Evolutionary conservation across 2,888 invertebrate species (phyloP).

Genomic region (Tupiocoris notatus): DNA sequence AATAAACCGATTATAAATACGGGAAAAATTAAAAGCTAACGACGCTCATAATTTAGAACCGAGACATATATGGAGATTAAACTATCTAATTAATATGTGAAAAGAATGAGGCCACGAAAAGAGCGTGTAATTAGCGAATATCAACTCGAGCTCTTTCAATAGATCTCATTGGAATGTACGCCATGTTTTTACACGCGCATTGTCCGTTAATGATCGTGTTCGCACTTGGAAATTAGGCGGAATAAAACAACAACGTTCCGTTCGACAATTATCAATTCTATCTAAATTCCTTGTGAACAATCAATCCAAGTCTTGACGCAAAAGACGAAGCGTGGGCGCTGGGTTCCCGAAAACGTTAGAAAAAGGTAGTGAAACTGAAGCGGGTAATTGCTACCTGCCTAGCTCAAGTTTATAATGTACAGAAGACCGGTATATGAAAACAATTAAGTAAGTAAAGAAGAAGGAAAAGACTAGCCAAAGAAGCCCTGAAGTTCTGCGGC

Average conservation of each 20-base stretch:
- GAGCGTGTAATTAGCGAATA: too few relatives aligned
- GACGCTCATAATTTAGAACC: too few relatives aligned
- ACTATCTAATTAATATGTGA: too few relatives aligned
- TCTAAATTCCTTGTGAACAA: background rate
- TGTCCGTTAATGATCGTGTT: slow-evolving; percentile 26
- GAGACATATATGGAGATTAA: too few relatives aligned
- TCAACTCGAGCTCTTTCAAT: too few relatives aligned
- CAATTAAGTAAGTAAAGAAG: slow-evolving; percentile 18
- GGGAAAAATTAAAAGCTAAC: too few relatives aligned
- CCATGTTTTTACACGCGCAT: slow-evolving; percentile 13
- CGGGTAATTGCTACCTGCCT: slow-evolving; percentile 21
- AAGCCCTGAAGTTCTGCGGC: too few relatives aligned
- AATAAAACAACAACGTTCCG: background rate
- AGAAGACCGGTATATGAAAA: slow-evolving; percentile 20
- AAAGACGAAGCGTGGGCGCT: background rate
- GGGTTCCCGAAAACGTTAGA: background rate
- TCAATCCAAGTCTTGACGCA: background rate
- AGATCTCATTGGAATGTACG: background rate
- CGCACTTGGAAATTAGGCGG: slow-evolving; percentile 27
- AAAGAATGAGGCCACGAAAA: too few relatives aligned
- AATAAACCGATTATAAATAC: too few relatives aligned
- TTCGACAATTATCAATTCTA: slow-evolving; percentile 8
- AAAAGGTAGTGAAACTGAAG: background rate
- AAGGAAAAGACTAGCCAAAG: too few relatives aligned
- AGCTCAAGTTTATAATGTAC: too few relatives aligned